Evolutionary conservation across 2,888 invertebrate species (phyloP), one percentile per base, ranked within the genome.

Genomic region (Eupithecia centaureata): DNA sequence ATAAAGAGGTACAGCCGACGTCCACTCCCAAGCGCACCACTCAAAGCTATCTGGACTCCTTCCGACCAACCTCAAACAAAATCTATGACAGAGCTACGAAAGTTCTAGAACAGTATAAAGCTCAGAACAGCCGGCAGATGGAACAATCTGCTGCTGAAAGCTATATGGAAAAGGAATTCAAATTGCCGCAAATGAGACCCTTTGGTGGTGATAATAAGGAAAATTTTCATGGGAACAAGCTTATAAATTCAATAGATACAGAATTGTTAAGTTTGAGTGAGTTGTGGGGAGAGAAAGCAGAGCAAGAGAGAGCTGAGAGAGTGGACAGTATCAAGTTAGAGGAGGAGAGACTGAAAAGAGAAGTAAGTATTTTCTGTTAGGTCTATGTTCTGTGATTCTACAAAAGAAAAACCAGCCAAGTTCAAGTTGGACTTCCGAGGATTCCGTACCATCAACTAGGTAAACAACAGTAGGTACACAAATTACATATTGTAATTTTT

Each of bases 311-410:
- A 52, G 83, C 77, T 69, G 92, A 86, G 60, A 85, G 83, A 70
- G 86, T 86, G 18, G 91, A 92, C 2, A 89, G 86, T 63, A 77
- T 85, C 2, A 95, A 95, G 79, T 86, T 97, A 2, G 96, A 97
- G 81, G 97, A 97, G 84, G 97, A 97, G 83, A 95, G 95, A 80
- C 89, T 96, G 47, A 94, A 96, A 68, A 92, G 97, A 80, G 95
- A 96, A 93, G 97, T 97, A 91, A 85, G 89, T 78, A 61, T 27
- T 27, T 15, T 25, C 12, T 13, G 3, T 27, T 52, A n/a, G n/a
- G n/a, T n/a, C n/a, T 5, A 25, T 51, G 51, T 12, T 13, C n/a
- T n/a, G n/a, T n/a, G n/a, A n/a, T n/a, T n/a, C n/a, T n/a, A n/a
- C n/a, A n/a, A n/a, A n/a, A n/a, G n/a, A n/a, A n/a, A n/a, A n/a